phyloP scores from a whole-genome alignment of 2,888 invertebrate species.

The Monopis laevigella region DNA sequence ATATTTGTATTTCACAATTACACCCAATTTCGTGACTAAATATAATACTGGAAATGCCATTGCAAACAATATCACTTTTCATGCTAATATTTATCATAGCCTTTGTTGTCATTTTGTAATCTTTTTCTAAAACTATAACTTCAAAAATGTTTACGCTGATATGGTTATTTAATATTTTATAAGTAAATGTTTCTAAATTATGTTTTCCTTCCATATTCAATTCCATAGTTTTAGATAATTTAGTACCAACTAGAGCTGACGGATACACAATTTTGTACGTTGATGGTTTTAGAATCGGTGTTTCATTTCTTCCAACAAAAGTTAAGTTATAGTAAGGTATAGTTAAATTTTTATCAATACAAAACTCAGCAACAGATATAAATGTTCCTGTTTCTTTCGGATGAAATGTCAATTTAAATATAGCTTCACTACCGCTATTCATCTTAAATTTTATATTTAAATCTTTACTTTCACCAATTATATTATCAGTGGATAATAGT shows the following conservation, averaged over 20 bases:
- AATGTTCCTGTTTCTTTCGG: slow-evolving; percentile 45
- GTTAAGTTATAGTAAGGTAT: slow-evolving; percentile 49
- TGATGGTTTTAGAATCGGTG: slow-evolving; percentile 36
- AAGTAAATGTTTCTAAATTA: slow-evolving; percentile 31
- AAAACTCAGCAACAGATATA: slow-evolving; percentile 40
- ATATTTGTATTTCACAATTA: slow-evolving; percentile 42
- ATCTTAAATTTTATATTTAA: slow-evolving; percentile 43
- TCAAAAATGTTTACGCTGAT: slow-evolving; percentile 30
- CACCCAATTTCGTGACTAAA: slow-evolving; percentile 41
- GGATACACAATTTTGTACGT: slow-evolving; percentile 42
- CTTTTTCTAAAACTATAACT: slow-evolving; percentile 21
- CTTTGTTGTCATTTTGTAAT: slow-evolving; percentile 25
- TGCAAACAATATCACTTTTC: slow-evolving; percentile 14
- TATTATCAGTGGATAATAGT: slow-evolving; percentile 27
- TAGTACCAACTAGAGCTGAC: slow-evolving; percentile 34
- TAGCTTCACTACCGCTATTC: slow-evolving; percentile 26
- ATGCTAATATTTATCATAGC: slow-evolving; percentile 27
- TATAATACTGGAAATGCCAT: slow-evolving; percentile 28
- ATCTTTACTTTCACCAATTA: slow-evolving; percentile 28
- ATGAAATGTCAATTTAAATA: slow-evolving; percentile 39
- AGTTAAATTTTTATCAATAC: slow-evolving; percentile 44
- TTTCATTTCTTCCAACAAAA: slow-evolving; percentile 40
- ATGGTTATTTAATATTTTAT: slow-evolving; percentile 33
- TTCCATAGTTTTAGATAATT: slow-evolving; percentile 27
- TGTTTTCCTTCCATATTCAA: slow-evolving; percentile 33